phyloP scores from a whole-genome alignment of 1,140 invertebrate genomes.

The Anthonomus grandis region DNA sequence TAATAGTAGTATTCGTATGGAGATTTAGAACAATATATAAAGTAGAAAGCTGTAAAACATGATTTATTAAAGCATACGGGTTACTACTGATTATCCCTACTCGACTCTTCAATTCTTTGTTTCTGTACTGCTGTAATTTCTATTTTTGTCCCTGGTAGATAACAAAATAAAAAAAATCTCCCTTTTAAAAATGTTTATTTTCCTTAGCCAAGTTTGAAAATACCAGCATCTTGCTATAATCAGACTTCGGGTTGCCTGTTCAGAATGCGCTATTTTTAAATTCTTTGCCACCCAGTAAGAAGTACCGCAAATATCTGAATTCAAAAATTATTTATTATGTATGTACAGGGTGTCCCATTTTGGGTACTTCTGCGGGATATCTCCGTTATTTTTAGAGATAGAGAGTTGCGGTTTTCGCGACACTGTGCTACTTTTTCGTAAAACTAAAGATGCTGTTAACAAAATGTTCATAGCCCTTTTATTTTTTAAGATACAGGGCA shows the following conservation, averaged over 20 bases:
- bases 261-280: constrained; percentile 29
- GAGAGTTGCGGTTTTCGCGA: too few relatives aligned
- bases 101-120: background rate
- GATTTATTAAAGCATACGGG: background rate
- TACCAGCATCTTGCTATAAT: constrained; percentile 18
- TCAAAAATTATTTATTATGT: too few relatives aligned
- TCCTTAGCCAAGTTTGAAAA: constrained; percentile 25
- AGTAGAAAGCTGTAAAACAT: constrained; percentile 18
- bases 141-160: constrained; percentile 17
- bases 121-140: constrained; percentile 4
- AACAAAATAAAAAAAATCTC: constrained; percentile 22
- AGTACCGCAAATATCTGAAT: too few relatives aligned
- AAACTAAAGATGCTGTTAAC: too few relatives aligned
- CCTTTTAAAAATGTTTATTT: constrained; percentile 25
- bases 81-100: constrained; percentile 12
- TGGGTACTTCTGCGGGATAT: too few relatives aligned
- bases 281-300: constrained; percentile 23
- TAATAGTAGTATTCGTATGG: background rate
- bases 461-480: too few relatives aligned
- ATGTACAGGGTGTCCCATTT: too few relatives aligned
- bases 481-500: too few relatives aligned
- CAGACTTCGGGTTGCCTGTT: constrained; percentile 14
- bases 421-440: too few relatives aligned
- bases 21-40: constrained; percentile 12
- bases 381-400: too few relatives aligned